These are phyloP conservation scores for Pocota personata DNA, from an alignment of 2,888 invertebrate species.

Conservation along the genomic window DNA sequence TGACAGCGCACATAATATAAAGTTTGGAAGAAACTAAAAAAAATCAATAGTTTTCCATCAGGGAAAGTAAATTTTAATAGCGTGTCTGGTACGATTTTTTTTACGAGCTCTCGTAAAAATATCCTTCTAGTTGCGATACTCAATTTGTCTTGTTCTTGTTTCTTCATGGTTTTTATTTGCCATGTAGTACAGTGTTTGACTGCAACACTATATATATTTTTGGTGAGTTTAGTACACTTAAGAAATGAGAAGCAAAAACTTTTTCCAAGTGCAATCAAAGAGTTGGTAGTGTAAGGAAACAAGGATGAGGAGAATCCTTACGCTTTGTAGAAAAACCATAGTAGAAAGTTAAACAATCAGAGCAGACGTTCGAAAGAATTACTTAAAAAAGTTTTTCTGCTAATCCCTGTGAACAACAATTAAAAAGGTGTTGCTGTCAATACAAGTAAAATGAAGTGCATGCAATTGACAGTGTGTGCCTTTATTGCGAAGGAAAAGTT, in stretches of 20 bases:
- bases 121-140: slow-evolving; percentile 48
- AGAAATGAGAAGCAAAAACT: slow-evolving; percentile 34
- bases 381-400: slow-evolving; percentile 41
- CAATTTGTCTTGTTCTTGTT: slow-evolving; percentile 61
- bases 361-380: slow-evolving; percentile 55
- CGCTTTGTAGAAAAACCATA: background rate
- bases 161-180: slow-evolving; percentile 13
- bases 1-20: slow-evolving; percentile 6
- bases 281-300: background rate
- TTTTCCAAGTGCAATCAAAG: slow-evolving; percentile 39
- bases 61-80: slow-evolving; percentile 71
- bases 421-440: slow-evolving; percentile 69
- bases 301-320: background rate
- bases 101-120: slow-evolving; percentile 72
- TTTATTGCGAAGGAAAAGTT: slow-evolving; percentile 5
- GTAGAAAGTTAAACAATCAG: slow-evolving; percentile 50
- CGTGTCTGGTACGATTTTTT: slow-evolving; percentile 67
- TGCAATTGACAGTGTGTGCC: slow-evolving; percentile 26
- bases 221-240: slow-evolving; percentile 3
- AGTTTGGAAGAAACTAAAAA: background rate
- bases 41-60: slow-evolving; percentile 73
- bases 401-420: slow-evolving; percentile 61
- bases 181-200: slow-evolving; percentile 31
- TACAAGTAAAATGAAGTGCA: slow-evolving; percentile 17
- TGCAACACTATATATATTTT: slow-evolving; percentile 38